phyloP scores from a whole-genome alignment of 2,888 invertebrate species.

The Melolontha melolontha region DNA sequence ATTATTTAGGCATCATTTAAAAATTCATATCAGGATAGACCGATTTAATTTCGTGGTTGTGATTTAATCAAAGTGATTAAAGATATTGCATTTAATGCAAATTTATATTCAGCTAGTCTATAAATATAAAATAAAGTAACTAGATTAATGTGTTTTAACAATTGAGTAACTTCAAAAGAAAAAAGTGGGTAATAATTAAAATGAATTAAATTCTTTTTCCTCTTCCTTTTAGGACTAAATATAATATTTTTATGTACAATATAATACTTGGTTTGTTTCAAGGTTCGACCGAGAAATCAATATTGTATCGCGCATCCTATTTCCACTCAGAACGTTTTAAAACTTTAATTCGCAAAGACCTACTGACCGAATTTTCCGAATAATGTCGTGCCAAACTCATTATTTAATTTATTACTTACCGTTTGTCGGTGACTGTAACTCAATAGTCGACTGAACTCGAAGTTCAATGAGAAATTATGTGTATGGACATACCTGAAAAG shows the following conservation, averaged over 20 bases:
- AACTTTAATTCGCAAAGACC: slow-evolving; percentile 28
- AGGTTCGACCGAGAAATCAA: slow-evolving; percentile 21
- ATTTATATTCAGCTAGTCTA: no score
- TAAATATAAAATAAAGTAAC: no score
- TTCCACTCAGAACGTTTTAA: slow-evolving; percentile 19
- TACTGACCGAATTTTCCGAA: slow-evolving; percentile 33
- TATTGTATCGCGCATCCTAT: slow-evolving; percentile 29
- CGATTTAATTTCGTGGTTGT: no score
- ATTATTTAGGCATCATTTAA: no score
- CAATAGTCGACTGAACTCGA: slow-evolving; percentile 12
- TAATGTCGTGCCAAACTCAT: slow-evolving; percentile 21
- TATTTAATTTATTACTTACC: slow-evolving; percentile 34
- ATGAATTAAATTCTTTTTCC: no score
- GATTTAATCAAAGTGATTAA: no score
- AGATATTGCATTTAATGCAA: no score
- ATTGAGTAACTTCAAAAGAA: no score
- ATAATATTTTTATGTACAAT: background rate
- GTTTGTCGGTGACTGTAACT: slow-evolving; percentile 2
- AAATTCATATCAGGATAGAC: no score
- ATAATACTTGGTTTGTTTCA: slow-evolving; percentile 3
- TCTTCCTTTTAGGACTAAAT: no score
- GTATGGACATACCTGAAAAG: slow-evolving; percentile 25
- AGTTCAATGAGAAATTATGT: slow-evolving; percentile 9
- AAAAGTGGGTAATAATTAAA: no score
- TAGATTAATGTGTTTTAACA: no score